Conservation (phyloP, 1,140 invertebrate species). For the Ostrea denselamellosa region DNA sequence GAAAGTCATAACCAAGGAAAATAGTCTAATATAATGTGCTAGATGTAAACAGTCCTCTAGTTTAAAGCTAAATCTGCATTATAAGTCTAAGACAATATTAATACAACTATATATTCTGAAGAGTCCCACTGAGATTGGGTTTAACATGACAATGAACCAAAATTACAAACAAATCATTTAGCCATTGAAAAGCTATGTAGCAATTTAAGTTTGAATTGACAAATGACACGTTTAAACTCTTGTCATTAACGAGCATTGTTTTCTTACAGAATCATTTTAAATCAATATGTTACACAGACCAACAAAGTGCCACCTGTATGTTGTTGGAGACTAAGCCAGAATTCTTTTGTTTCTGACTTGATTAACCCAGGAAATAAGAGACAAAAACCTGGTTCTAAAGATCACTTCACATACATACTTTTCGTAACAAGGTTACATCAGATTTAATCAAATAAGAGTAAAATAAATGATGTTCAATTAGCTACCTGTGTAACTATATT, state of each 20-base stretch:
- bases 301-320: background rate
- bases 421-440: background rate
- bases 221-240: constrained; percentile 11
- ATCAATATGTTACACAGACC: constrained; percentile 18
- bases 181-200: background rate
- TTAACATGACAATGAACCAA: background rate
- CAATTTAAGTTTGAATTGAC: constrained; percentile 22
- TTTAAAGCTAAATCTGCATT: too few relatives aligned
- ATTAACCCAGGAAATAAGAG: background rate
- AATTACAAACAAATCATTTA: constrained; percentile 8
- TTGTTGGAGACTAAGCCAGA: background rate
- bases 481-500: background rate
- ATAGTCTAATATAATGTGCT: background rate
- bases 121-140: background rate
- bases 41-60: background rate
- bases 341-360: constrained; percentile 10
- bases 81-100: too few relatives aligned
- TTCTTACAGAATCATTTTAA: constrained; percentile 23
- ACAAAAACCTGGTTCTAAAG: background rate
- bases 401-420: background rate
- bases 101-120: background rate
- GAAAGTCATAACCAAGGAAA: background rate
- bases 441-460: constrained; percentile 5
- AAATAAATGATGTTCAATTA: constrained; percentile 22
- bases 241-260: constrained; percentile 5